Conservation (phyloP, 2,797 vertebrate genomes). For the Choloepus didactylus region DNA sequence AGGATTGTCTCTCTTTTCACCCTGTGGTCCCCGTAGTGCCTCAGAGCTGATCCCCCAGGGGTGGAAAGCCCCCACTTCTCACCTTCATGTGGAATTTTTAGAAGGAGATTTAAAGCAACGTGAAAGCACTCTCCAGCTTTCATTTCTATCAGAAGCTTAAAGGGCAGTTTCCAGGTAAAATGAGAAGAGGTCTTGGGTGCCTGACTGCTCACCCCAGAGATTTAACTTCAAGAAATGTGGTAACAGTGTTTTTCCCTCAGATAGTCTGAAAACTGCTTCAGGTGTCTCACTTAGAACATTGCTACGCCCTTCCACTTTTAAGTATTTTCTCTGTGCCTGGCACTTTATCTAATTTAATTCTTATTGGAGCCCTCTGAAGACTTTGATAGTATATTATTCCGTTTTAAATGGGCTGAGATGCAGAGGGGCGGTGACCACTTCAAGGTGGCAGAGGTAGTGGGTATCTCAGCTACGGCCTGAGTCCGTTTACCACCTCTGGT, state of each 20-base stretch:
- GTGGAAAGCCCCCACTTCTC: neutral
- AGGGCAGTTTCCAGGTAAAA: neutral
- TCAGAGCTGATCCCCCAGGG: neutral
- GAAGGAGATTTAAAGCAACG: neutral
- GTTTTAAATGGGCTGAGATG: constrained; percentile 12
- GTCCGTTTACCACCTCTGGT: neutral
- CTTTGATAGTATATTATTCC: neutral
- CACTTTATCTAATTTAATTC: neutral
- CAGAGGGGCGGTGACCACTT: neutral
- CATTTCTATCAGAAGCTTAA: neutral
- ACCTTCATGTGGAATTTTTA: neutral
- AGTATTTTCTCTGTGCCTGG: neutral
- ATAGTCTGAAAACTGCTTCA: neutral
- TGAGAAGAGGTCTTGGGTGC: neutral
- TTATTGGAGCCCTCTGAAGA: neutral
- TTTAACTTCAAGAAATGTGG: neutral
- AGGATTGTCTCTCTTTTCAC: neutral
- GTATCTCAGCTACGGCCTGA: neutral
- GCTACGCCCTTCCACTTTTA: neutral
- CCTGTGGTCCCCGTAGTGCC: neutral
- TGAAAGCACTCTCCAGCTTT: neutral
- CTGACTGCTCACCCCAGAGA: neutral
- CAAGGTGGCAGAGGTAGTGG: neutral
- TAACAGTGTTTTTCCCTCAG: neutral
- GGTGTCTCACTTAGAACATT: neutral